Conservation (phyloP, 2,797 vertebrate genomes). For the Sebastes variabilis region DNA sequence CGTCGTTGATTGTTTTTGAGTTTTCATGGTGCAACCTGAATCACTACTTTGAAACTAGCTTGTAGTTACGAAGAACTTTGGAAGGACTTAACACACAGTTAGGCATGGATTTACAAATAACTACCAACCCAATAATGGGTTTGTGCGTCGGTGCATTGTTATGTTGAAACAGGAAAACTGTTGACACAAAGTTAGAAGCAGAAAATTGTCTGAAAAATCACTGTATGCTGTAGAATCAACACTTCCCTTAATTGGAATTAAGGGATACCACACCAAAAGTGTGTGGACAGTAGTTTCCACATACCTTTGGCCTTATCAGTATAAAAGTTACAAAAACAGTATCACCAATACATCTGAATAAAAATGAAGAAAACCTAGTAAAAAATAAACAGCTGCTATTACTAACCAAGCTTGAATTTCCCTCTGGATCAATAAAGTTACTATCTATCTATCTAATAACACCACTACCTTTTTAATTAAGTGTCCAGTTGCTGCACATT, state of each 20-base stretch:
- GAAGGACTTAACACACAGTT: background rate
- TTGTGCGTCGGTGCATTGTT: background rate
- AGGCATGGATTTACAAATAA: background rate
- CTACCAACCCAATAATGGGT: background rate
- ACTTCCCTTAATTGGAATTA: background rate
- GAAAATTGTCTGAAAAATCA: background rate
- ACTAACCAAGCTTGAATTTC: background rate
- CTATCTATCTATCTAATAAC: background rate
- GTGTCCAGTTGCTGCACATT: background rate
- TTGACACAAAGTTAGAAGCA: background rate
- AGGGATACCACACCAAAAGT: background rate
- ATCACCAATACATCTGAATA: background rate
- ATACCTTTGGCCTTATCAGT: background rate
- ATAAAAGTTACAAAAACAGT: background rate
- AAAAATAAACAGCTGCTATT: background rate
- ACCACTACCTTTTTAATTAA: background rate
- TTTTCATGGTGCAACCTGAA: background rate
- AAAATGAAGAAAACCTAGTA: background rate
- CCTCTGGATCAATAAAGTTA: no score
- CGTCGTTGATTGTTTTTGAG: background rate
- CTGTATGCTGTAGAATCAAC: background rate
- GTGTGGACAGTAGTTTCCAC: background rate
- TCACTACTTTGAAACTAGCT: background rate
- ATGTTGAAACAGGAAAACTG: background rate
- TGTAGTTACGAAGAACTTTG: background rate